phyloP scores from a whole-genome alignment of 2,113 vertebrate genomes.

The Oncorhynchus mykiss region DNA sequence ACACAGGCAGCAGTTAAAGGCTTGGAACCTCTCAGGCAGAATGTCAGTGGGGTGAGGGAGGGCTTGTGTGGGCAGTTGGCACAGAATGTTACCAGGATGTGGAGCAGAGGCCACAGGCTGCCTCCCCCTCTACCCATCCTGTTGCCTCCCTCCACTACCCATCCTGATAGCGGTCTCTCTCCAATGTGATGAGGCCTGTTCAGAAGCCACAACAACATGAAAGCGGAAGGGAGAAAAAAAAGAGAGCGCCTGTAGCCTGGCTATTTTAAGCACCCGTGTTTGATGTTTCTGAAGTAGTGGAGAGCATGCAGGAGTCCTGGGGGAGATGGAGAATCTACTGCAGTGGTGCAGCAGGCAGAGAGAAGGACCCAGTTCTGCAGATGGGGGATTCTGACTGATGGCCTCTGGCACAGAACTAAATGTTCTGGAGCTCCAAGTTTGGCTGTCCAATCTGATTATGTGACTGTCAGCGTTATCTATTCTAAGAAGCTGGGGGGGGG shows the following conservation, averaged over 20 bases:
- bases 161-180: slow-evolving; percentile 15
- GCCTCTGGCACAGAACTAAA: slow-evolving; percentile 20
- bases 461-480: slow-evolving; percentile 41
- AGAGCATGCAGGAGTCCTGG: slow-evolving; percentile 4
- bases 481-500: slow-evolving; percentile 48
- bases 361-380: not conserved
- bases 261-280: slow-evolving; percentile 37
- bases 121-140: slow-evolving; percentile 1
- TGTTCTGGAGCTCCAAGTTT: slow-evolving; percentile 15
- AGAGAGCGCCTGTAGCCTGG: slow-evolving; percentile 15
- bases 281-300: slow-evolving; percentile 18
- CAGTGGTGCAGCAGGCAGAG: slow-evolving; percentile 38
- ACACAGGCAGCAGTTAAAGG: not conserved
- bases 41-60: not conserved
- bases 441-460: slow-evolving; percentile 51
- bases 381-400: slow-evolving; percentile 1
- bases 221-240: slow-evolving; percentile 2
- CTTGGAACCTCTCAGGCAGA: not conserved
- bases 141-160: slow-evolving; percentile 11
- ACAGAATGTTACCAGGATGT: not conserved
- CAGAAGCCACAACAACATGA: not conserved
- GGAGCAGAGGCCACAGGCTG: slow-evolving; percentile 23
- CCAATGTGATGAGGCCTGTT: not conserved
- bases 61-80: not conserved
- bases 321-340: slow-evolving; percentile 1